Conservation (phyloP, 2,888 invertebrate species). For the Buathra laborator region DNA sequence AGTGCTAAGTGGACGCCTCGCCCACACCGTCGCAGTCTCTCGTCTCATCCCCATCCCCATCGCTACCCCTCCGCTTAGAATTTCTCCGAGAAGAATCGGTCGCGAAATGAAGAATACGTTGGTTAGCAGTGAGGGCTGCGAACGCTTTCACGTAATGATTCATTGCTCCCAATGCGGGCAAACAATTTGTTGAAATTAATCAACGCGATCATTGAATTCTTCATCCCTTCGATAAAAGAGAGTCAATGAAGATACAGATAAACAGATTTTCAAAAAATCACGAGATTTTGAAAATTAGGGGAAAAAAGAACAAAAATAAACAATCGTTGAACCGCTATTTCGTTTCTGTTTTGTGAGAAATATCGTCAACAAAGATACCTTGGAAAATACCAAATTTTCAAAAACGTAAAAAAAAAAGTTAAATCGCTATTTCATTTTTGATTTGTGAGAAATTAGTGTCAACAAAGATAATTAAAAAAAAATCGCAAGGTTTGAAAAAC, state of each 20-base stretch:
- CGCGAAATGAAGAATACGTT: conserved; percentile 37
- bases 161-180: not conserved
- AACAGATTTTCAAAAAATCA: no score
- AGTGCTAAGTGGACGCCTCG: conserved; percentile 82
- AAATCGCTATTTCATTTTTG: no score
- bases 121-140: conserved; percentile 33
- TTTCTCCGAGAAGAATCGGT: conserved; percentile 30
- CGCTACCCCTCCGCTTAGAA: not conserved
- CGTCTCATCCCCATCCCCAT: not conserved
- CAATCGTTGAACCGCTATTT: no score
- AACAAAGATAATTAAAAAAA: no score
- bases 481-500: no score
- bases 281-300: no score
- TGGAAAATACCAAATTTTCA: no score
- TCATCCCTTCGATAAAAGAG: not conserved
- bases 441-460: no score
- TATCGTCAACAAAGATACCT: no score
- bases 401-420: no score
- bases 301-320: no score
- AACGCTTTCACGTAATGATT: conserved; percentile 4
- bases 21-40: conserved; percentile 78
- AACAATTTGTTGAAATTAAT: not conserved
- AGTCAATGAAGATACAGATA: not conserved
- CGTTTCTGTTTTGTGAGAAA: no score
- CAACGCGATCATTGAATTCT: not conserved